A percentile compares a stretch with the other conserved stretches of the same genome.
These are phyloP conservation scores for Machaerirhynchus nigripectus DNA, from an alignment of 2,113 vertebrate species.

Conservation along the genomic window DNA sequence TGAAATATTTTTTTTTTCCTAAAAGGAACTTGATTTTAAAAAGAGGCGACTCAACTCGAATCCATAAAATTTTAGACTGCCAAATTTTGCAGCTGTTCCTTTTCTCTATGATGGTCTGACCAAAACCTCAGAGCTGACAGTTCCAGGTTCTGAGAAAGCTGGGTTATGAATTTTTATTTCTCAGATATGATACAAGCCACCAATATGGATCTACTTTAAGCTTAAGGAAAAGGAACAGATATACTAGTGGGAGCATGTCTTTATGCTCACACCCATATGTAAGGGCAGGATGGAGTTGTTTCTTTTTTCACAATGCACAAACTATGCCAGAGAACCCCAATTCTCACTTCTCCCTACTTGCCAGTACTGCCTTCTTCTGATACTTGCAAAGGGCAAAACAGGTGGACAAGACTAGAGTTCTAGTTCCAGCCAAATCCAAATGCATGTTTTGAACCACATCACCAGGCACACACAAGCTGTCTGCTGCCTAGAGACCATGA, in stretches of 20 bases:
- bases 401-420: neutral
- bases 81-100: conserved; percentile 18
- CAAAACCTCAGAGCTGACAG: neutral
- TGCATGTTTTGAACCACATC: neutral
- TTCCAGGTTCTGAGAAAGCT: neutral
- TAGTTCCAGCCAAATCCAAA: neutral
- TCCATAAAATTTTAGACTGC: neutral
- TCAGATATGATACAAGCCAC: neutral
- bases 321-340: neutral
- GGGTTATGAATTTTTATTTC: neutral
- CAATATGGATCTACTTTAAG: neutral
- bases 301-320: neutral
- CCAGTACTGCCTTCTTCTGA: rapidly evolving
- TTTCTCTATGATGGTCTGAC: neutral
- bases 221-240: neutral
- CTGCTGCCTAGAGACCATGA: neutral
- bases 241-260: neutral
- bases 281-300: neutral
- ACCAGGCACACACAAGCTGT: neutral
- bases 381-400: neutral
- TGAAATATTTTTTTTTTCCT: neutral
- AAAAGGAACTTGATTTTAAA: neutral
- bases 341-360: neutral
- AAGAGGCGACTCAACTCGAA: neutral
- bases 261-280: neutral